phyloP scores from a whole-genome alignment of 2,888 invertebrate genomes.

The Thereva nobilitata region DNA sequence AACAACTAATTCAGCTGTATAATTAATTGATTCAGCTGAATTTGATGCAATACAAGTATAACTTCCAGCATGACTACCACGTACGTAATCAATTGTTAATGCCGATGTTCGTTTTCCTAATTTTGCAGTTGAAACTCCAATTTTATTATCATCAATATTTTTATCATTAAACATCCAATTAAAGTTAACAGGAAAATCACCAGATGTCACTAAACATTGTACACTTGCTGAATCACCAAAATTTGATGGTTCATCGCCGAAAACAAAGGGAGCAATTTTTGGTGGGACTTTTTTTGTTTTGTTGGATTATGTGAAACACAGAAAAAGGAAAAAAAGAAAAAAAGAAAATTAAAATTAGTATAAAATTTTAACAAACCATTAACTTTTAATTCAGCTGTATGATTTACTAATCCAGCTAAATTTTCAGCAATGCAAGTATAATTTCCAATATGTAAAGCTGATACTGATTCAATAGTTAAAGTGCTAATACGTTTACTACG shows the following conservation, averaged over 20 bases:
- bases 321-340: conserved; percentile 39
- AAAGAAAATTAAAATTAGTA: conserved; percentile 2
- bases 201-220: conserved; percentile 65
- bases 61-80: conserved; percentile 70
- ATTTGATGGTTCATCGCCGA: conserved; percentile 70
- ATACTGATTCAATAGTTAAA: conserved; percentile 70
- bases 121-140: conserved; percentile 60
- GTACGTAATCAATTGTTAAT: conserved; percentile 71
- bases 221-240: conserved; percentile 67
- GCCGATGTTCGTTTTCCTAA: conserved; percentile 67
- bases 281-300: conserved; percentile 66
- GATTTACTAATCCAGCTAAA: conserved; percentile 70
- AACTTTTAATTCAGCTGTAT: conserved; percentile 72
- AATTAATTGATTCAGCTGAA: conserved; percentile 64
- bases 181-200: conserved; percentile 70
- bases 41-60: conserved; percentile 74
- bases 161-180: conserved; percentile 67
- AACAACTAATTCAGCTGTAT: conserved; percentile 65
- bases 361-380: conserved; percentile 63
- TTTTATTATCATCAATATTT: conserved; percentile 55
- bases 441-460: conserved; percentile 72
- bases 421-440: conserved; percentile 78
- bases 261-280: conserved; percentile 71
- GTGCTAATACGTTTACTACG: conserved; percentile 61
- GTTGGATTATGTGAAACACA: neutral